phyloP scores from a whole-genome alignment of 2,888 invertebrate species.

The Orthonychiurus folsomi region DNA sequence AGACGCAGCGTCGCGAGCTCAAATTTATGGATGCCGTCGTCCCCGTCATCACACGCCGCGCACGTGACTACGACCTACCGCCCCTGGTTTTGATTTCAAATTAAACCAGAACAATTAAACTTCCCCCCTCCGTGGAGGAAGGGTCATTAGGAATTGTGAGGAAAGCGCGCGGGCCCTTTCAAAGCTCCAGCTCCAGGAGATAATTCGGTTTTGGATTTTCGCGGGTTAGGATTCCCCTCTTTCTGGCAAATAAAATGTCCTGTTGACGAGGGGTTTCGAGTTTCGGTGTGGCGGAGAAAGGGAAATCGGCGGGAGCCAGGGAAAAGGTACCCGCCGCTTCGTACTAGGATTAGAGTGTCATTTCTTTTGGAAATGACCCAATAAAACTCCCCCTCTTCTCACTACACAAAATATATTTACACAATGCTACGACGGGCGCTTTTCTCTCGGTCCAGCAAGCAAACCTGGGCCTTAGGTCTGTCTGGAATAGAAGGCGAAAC shows the following conservation, averaged over 20 bases:
- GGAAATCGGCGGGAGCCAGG: background rate
- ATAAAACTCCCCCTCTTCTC: background rate
- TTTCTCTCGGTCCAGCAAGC: too few species aligned
- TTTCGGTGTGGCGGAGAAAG: background rate
- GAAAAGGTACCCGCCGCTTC: background rate
- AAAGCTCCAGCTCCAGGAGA: too few species aligned
- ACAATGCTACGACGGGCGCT: background rate
- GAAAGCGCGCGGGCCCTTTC: too few species aligned
- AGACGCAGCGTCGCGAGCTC: too few species aligned
- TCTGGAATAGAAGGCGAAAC: background rate
- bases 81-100: background rate
- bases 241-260: background rate
- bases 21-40: too few species aligned
- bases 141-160: background rate
- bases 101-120: background rate
- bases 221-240: background rate
- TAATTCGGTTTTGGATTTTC: background rate
- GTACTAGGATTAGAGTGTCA: background rate
- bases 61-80: too few species aligned
- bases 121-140: too few species aligned
- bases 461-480: too few species aligned
- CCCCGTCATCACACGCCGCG: too few species aligned
- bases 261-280: background rate
- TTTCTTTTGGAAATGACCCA: slow-evolving; percentile 1
- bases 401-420: background rate